phyloP scores from a whole-genome alignment of 2,797 vertebrate genomes.

The Adrianichthys oophorus region DNA sequence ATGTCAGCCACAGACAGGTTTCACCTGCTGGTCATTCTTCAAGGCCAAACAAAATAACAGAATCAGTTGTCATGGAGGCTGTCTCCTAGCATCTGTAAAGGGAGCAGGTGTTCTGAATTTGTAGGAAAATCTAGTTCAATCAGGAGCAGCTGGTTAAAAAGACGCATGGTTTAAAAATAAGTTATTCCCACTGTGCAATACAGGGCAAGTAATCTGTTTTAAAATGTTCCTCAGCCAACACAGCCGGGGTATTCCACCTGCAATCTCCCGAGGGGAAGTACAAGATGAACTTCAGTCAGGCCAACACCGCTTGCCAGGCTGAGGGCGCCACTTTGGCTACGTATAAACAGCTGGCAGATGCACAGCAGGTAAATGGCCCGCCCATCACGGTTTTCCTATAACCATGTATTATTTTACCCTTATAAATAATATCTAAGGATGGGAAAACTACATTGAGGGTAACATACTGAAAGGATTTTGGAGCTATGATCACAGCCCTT shows the following conservation, averaged over 20 bases:
- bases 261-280: constrained; percentile 84
- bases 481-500: too few relatives aligned
- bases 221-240: constrained; percentile 79
- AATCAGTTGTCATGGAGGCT: too few relatives aligned
- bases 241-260: constrained; percentile 89
- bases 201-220: not conserved
- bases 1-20: not conserved
- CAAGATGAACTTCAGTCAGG: constrained; percentile 84
- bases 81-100: too few relatives aligned
- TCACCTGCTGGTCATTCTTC: too few relatives aligned
- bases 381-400: not conserved
- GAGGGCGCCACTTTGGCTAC: constrained; percentile 85
- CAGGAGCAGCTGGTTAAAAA: not conserved
- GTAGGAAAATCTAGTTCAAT: not conserved
- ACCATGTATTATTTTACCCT: too few relatives aligned
- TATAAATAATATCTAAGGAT: too few relatives aligned
- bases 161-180: too few relatives aligned
- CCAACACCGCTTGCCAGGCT: constrained; percentile 76
- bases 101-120: too few relatives aligned
- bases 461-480: too few relatives aligned
- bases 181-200: too few relatives aligned
- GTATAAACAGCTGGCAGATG: constrained; percentile 85
- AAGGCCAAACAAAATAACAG: too few relatives aligned
- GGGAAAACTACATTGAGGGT: too few relatives aligned
- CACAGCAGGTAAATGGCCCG: constrained; percentile 84